phyloP scores from a whole-genome alignment of 2,797 vertebrate species.

The Apogon hyalosoma region DNA sequence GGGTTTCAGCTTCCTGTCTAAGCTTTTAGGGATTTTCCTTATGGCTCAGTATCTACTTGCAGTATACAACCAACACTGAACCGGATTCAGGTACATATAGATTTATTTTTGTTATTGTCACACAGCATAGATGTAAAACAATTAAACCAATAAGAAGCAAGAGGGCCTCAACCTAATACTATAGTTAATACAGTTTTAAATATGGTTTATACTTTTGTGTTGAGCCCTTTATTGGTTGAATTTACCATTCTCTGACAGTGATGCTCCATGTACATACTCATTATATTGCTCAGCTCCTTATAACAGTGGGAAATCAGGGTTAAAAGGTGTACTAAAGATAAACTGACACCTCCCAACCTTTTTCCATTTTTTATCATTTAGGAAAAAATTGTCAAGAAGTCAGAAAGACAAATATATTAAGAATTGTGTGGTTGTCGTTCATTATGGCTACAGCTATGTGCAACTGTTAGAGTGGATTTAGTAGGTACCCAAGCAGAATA shows the following conservation, averaged over 20 bases:
- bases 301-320: too few relatives aligned
- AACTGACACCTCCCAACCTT: not conserved
- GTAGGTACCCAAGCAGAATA: slow-evolving; percentile 50
- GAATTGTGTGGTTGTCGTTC: not conserved
- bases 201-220: too few relatives aligned
- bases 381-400: not conserved
- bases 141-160: too few relatives aligned
- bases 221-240: too few relatives aligned
- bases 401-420: slow-evolving; percentile 3
- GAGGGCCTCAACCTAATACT: too few relatives aligned
- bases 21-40: slow-evolving; percentile 55
- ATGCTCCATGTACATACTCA: too few relatives aligned
- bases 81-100: slow-evolving; percentile 30
- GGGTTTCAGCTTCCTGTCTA: slow-evolving; percentile 50
- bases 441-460: slow-evolving; percentile 5
- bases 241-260: too few relatives aligned
- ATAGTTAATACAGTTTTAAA: too few relatives aligned
- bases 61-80: slow-evolving; percentile 41
- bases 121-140: too few relatives aligned
- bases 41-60: slow-evolving; percentile 22
- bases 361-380: not conserved
- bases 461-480: slow-evolving; percentile 29
- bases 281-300: too few relatives aligned
- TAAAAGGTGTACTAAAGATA: too few relatives aligned
- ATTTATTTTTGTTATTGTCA: slow-evolving; percentile 32